phyloP scores from a whole-genome alignment of 2,797 vertebrate genomes.

The Malacoraja senta region DNA sequence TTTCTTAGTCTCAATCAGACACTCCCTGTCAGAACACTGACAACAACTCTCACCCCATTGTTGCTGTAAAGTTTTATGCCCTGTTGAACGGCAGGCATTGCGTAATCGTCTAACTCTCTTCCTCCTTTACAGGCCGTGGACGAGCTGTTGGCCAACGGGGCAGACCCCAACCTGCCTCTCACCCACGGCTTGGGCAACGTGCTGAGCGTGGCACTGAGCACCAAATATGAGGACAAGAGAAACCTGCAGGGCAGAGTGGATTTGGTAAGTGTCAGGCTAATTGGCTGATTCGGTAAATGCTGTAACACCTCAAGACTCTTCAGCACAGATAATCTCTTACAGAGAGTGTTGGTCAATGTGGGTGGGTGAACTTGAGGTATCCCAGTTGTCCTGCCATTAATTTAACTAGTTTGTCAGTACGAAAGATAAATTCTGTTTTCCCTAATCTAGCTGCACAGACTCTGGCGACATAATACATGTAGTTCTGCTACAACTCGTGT shows the following conservation, averaged over 20 bases:
- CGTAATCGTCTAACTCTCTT: background rate
- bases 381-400: background rate
- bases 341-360: background rate
- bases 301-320: background rate
- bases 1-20: background rate
- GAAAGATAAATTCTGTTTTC: background rate
- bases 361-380: background rate
- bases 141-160: slow-evolving; percentile 65
- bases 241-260: slow-evolving; percentile 48
- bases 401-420: too few species aligned
- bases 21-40: background rate
- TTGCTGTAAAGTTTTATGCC: too few species aligned
- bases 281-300: background rate
- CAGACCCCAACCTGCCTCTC: slow-evolving; percentile 69
- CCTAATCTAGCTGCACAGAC: background rate
- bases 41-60: background rate
- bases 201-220: slow-evolving; percentile 65
- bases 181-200: slow-evolving; percentile 61
- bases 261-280: slow-evolving; percentile 57
- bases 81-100: background rate
- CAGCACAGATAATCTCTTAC: too few species aligned
- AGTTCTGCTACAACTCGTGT: too few species aligned
- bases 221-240: slow-evolving; percentile 55
- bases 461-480: too few species aligned
- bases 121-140: slow-evolving; percentile 63